Evolutionary conservation across 2,888 invertebrate species (phyloP).

Genomic region (Leptinotarsa rubiginosa): DNA sequence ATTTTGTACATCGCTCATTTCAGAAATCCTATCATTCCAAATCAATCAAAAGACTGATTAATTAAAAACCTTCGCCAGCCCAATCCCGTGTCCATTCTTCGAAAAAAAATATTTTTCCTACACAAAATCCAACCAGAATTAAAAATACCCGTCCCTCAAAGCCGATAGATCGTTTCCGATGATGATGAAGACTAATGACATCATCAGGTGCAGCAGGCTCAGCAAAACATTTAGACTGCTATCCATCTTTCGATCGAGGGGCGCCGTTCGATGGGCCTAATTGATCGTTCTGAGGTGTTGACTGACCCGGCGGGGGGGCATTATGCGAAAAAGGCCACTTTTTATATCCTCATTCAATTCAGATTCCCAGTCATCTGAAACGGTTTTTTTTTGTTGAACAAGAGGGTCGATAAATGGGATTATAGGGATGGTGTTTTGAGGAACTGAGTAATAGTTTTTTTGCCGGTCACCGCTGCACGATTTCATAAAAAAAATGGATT

Average conservation of each 20-base stretch:
- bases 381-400: background rate
- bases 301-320: slow-evolving; percentile 45
- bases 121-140: background rate
- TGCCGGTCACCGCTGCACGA: background rate
- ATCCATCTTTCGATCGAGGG: slow-evolving; percentile 54
- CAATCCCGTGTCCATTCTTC: background rate
- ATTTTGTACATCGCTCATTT: background rate
- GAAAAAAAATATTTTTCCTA: background rate
- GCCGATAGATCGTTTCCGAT: slow-evolving; percentile 1
- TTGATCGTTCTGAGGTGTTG: slow-evolving; percentile 55
- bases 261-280: slow-evolving; percentile 52
- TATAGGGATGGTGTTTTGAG: background rate
- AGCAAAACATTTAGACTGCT: slow-evolving; percentile 50
- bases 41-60: background rate
- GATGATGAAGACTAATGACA: slow-evolving; percentile 41
- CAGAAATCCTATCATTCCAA: no score
- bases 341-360: slow-evolving; percentile 14
- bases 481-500: background rate
- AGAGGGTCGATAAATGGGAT: background rate
- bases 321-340: slow-evolving; percentile 23
- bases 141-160: background rate
- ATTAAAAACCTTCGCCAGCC: background rate
- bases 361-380: background rate
- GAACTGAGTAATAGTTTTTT: no score
- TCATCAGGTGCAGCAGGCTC: slow-evolving; percentile 51